Evolutionary conservation across 2,113 vertebrate species (phyloP), one percentile per base, ranked within the genome.

Genomic region (Rynchops niger): DNA sequence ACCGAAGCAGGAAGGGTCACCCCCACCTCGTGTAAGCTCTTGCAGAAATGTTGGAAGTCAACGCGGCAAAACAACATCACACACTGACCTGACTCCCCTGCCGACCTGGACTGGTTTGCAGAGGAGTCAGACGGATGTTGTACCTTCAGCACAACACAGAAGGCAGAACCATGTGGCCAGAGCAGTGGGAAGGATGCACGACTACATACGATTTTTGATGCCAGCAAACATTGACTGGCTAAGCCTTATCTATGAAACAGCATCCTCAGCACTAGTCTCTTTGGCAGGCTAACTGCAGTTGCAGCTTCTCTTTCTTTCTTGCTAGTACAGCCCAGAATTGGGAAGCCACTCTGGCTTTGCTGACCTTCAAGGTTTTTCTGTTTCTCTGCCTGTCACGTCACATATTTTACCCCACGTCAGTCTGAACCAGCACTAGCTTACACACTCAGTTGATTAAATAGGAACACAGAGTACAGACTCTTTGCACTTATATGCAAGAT

Each of bases 161-260:
- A 9, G 32, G 47, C 29, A 81, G 42, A 71, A 52, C 18, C 0
- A 0, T 17, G 32, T 1, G 3, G 30, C 12, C 34, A 38, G 42
- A 58, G 53, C 26, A 59, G 23, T 5, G 12, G 26, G n/a, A 83
- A 74, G 10, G 15, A 74, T 34, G 50, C 15, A 71, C 55, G n/a
- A 50, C 25, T 30, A 77, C 5, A 0, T 15, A 30, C 1, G 4
- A 5, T 65, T 73, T 85, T 30, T 29, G 6, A 50, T 40, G 32
- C 9, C 38, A 65, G 49, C 27, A 74, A 69, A 63, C 49, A 63
- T 1, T 6, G 5, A 25, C 7, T 53, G 15, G 25, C 21, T 74
- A 20, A 59, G 27, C 20, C 32, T 53, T 53, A 23, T 11, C 43
- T 65, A 82, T 8, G 77, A 74, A 91, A 49, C 1, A 0, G 27